Evolutionary conservation across 2,888 invertebrate species (phyloP).

Genomic region (Cacoxenus indagator): DNA sequence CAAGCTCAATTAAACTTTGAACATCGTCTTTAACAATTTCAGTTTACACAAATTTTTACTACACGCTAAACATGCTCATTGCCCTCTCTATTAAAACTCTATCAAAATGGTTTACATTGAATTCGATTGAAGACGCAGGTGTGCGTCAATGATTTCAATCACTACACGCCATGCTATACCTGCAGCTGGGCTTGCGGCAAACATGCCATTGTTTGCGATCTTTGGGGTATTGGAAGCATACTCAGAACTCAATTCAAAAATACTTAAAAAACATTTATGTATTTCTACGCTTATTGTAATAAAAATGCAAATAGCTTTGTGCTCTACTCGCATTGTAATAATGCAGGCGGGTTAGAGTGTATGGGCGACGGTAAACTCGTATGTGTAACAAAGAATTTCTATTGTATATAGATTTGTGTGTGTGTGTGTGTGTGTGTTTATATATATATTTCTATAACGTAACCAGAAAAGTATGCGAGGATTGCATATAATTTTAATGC

Average conservation of each 20-base stretch:
- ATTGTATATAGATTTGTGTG: slow-evolving; percentile 31
- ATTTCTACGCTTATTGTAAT: slow-evolving; percentile 57
- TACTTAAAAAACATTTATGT: slow-evolving; percentile 62
- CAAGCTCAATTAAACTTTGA: too few relatives aligned
- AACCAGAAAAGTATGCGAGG: slow-evolving; percentile 19
- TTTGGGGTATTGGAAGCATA: slow-evolving; percentile 12
- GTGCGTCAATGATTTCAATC: background rate
- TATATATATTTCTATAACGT: slow-evolving; percentile 23
- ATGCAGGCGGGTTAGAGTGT: background rate
- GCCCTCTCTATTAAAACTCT: background rate
- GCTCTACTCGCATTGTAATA: background rate
- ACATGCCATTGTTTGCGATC: background rate
- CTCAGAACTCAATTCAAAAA: slow-evolving; percentile 57
- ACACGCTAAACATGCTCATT: background rate
- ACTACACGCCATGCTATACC: background rate
- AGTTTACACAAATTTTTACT: background rate
- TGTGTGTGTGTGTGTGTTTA: slow-evolving; percentile 39
- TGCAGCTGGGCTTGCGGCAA: background rate
- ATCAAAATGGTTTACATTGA: background rate
- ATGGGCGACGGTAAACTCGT: background rate
- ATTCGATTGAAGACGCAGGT: background rate
- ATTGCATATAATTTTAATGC: slow-evolving; percentile 60
- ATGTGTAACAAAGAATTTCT: background rate
- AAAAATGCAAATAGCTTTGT: slow-evolving; percentile 57
- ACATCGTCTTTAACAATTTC: background rate